A percentile compares a stretch with the other conserved stretches of the same genome.
phyloP scores from a whole-genome alignment of 2,888 invertebrate species.

The Himalopsyche kuldschensis region DNA sequence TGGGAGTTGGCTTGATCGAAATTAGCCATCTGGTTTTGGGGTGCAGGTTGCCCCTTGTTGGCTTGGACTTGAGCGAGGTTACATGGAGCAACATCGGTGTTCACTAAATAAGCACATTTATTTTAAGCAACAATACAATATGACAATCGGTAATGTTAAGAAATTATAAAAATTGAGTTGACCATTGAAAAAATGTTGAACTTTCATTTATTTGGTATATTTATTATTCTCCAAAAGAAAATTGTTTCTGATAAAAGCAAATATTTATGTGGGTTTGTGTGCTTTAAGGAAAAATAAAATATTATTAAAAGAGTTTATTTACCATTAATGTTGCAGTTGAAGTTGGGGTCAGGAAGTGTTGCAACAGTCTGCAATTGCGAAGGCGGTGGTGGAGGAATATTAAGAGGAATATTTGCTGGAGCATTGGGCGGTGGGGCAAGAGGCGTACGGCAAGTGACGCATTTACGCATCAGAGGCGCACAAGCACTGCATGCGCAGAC shows the following conservation, averaged over 20 bases:
- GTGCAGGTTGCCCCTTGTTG: constrained; percentile 57
- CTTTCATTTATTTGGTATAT: not conserved
- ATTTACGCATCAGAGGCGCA: constrained; percentile 95
- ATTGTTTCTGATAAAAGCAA: no score
- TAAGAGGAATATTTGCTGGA: constrained; percentile 43
- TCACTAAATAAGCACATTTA: constrained; percentile 26
- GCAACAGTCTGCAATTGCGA: constrained; percentile 17
- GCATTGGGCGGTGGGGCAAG: constrained; percentile 49
- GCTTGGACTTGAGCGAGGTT: constrained; percentile 55
- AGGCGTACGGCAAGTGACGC: constrained; percentile 90
- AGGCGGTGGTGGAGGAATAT: constrained; percentile 19
- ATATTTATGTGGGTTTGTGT: not conserved
- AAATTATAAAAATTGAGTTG: not conserved
- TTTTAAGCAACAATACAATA: no score
- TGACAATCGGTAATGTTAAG: no score
- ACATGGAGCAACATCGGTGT: constrained; percentile 36
- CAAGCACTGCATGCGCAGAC: constrained; percentile 87
- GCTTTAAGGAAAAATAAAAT: not conserved
- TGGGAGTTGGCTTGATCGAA: constrained; percentile 5
- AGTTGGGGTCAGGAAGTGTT: not conserved
- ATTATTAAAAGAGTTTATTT: constrained; percentile 29
- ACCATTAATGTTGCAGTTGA: constrained; percentile 42
- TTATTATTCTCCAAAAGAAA: not conserved
- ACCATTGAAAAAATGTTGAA: not conserved
- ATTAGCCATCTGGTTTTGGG: constrained; percentile 34